These are phyloP conservation scores for Neofelis nebulosa DNA, from an alignment of 2,113 vertebrate species.

Conservation along the genomic window DNA sequence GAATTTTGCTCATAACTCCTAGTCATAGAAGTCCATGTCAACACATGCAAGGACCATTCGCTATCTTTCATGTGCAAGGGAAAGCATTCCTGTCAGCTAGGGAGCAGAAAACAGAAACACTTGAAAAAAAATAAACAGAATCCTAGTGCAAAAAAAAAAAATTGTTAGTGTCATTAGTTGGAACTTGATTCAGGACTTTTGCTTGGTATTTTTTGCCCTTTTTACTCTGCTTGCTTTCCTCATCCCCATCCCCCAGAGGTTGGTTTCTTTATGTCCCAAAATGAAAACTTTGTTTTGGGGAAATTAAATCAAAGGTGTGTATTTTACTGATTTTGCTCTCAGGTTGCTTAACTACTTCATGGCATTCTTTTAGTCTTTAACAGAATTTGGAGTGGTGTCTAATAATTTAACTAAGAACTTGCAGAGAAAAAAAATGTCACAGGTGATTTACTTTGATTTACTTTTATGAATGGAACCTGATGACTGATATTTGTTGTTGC, in stretches of 20 bases:
- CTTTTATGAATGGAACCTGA: slow-evolving; percentile 68
- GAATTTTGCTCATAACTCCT: slow-evolving; percentile 71
- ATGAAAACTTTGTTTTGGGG: slow-evolving; percentile 29
- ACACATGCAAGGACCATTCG: neutral
- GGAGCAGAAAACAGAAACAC: slow-evolving; percentile 6
- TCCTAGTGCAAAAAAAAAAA: neutral
- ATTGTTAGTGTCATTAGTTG: neutral
- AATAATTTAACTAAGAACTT: slow-evolving; percentile 49
- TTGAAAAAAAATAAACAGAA: neutral
- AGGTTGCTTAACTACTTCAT: neutral
- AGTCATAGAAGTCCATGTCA: slow-evolving; percentile 49
- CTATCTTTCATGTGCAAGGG: slow-evolving; percentile 58
- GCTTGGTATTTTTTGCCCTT: neutral
- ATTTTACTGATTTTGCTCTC: slow-evolving; percentile 19
- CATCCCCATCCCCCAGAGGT: neutral
- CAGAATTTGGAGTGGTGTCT: neutral
- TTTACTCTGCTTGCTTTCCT: neutral
- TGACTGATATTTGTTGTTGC: slow-evolving; percentile 47
- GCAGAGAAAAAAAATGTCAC: neutral
- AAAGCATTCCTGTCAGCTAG: slow-evolving; percentile 46
- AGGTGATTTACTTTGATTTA: slow-evolving; percentile 40
- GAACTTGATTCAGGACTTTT: slow-evolving; percentile 10
- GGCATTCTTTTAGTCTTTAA: neutral
- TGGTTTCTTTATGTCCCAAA: slow-evolving; percentile 11
- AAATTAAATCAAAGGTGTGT: neutral